A percentile compares a stretch with the other conserved stretches of the same genome.
phyloP scores from a whole-genome alignment of 2,888 invertebrate species.

The Smittia aterrima region DNA sequence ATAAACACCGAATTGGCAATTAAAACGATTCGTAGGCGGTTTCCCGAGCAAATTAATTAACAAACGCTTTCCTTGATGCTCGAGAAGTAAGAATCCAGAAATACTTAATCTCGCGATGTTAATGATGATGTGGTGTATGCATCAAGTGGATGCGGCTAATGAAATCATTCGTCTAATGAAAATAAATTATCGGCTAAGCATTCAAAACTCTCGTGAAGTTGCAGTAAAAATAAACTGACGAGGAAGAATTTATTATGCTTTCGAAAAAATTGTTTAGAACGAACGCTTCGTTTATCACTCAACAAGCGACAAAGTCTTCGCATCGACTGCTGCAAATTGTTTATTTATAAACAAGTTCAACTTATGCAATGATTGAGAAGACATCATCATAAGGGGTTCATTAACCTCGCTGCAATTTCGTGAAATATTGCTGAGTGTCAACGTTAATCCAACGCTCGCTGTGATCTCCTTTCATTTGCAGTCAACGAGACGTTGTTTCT shows the following conservation, averaged over 20 bases:
- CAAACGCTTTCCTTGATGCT: not conserved
- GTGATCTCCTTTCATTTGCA: not conserved
- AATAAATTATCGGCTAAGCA: slow-evolving; percentile 17
- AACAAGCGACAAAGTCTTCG: too few species aligned
- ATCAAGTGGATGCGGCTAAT: slow-evolving; percentile 12
- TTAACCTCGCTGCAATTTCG: not conserved
- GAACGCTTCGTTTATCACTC: not conserved
- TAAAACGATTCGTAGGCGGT: not conserved
- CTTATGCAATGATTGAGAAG: not conserved
- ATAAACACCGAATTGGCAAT: slow-evolving; percentile 4
- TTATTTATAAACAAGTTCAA: not conserved
- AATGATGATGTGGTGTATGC: not conserved
- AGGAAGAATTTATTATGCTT: not conserved
- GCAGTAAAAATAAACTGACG: not conserved
- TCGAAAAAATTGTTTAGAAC: not conserved
- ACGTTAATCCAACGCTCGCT: not conserved
- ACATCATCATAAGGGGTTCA: not conserved
- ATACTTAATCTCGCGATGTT: not conserved
- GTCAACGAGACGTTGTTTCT: too few species aligned
- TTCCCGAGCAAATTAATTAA: not conserved
- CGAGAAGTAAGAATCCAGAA: not conserved
- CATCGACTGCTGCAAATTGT: not conserved
- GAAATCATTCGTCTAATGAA: slow-evolving; percentile 28
- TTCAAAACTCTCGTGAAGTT: not conserved
- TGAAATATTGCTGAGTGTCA: not conserved